Base-by-base conservation (phyloP, 1,140 invertebrate species). In the Atta cephalotes region DNA sequence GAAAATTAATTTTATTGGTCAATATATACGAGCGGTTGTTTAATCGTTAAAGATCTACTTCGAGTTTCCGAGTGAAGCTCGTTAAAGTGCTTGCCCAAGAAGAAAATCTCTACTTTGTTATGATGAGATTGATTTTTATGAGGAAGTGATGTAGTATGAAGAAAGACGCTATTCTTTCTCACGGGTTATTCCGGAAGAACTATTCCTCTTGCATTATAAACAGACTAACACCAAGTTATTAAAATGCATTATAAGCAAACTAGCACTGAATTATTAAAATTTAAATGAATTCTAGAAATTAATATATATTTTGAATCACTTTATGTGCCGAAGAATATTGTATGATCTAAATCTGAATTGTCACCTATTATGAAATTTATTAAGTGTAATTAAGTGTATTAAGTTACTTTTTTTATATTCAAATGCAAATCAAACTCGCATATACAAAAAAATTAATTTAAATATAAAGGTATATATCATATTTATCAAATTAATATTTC, bases 111-210 rank as follows among this genome's bases (percentile, higher is more conserved):
- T 63, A 85, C 35, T 72, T 84, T 51, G 66, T 35, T 45, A 66
- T 31, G 3, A 31, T 16, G 65, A 63, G 51, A 65, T 78, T 51
- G 86, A 68, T 72, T 80, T 89, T 89, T 85, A 89, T 86, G 86
- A 89, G 86, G 28, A n/a, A 45, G 58, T 28, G 16, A 25, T 25
- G 66, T 58, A 28, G 66, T 56, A 45, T 49, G n/a, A n/a, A 51
- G 49, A 35, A 53, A 88, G 68, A 74, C 49, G 53, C 65, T 53
- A 58, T 68, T 31, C 25, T 77, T 49, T 82, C 70, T 86, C 56
- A 35, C 76, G 70, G 58, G 56, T 74, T 56, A 31, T 62, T 63
- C 60, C 16, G 60, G 39, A 45, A 71, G 35, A 87, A 56, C 31
- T 53, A 58, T 70, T 80, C 18, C 74, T 66, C 16, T 28, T 45